Evolutionary conservation across 2,888 invertebrate species (phyloP).

Genomic region (Molanna angustata): DNA sequence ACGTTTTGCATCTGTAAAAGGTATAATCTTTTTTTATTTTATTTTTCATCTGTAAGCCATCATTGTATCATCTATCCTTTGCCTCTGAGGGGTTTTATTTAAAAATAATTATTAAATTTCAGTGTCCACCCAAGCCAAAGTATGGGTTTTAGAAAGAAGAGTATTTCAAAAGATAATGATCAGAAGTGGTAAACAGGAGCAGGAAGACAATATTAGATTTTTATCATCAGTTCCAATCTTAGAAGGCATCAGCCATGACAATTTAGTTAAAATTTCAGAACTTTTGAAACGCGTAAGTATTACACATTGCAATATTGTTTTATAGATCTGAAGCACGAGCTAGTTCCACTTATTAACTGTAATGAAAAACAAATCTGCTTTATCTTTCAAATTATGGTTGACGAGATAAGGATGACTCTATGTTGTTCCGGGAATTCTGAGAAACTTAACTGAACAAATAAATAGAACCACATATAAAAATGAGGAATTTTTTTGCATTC

Average conservation of each 20-base stretch:
- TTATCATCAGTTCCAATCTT: constrained; percentile 77
- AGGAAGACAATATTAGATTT: constrained; percentile 83
- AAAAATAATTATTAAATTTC: constrained; percentile 30
- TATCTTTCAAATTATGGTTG: no score
- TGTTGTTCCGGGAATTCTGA: no score
- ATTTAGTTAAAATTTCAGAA: constrained; percentile 80
- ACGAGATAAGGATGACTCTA: no score
- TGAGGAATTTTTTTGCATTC: constrained; percentile 14
- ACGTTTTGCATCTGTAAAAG: constrained; percentile 81
- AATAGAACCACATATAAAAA: no score
- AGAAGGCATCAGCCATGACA: constrained; percentile 65
- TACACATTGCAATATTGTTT: background rate
- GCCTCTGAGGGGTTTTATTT: background rate
- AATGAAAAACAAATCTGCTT: no score
- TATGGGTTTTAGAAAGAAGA: constrained; percentile 85
- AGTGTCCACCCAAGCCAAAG: constrained; percentile 74
- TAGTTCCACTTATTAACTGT: no score
- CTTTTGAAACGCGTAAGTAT: constrained; percentile 74
- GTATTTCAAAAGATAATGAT: constrained; percentile 91
- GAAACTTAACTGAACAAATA: no score
- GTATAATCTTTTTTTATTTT: constrained; percentile 44
- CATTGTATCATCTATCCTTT: background rate
- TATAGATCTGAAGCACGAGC: no score
- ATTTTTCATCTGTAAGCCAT: background rate
- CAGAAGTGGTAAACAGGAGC: constrained; percentile 76